Conservation (phyloP, 2,797 vertebrate species). For the Brachyrhaphis roseni region DNA sequence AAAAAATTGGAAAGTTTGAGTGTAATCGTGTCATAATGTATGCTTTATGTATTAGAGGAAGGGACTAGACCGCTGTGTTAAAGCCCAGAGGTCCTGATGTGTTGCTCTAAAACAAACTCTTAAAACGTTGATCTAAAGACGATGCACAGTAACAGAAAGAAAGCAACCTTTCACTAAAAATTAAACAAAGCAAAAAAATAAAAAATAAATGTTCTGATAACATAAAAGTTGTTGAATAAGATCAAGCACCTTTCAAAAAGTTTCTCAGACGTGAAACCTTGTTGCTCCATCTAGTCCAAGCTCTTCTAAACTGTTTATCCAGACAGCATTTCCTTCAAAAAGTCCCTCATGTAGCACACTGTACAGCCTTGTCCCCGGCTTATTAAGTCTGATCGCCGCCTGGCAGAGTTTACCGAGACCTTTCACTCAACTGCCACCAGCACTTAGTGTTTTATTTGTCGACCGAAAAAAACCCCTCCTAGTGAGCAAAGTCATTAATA, state of each 20-base stretch:
- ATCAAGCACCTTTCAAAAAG: slow-evolving; percentile 21
- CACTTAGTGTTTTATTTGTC: slow-evolving; percentile 65
- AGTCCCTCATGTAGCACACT: slow-evolving; percentile 46
- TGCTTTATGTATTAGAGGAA: background rate
- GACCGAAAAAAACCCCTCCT: slow-evolving; percentile 48
- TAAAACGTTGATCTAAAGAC: background rate
- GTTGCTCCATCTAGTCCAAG: slow-evolving; percentile 19
- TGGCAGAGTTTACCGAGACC: slow-evolving; percentile 59
- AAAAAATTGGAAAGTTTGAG: background rate
- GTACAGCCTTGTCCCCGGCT: slow-evolving; percentile 52
- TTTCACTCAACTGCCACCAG: slow-evolving; percentile 66
- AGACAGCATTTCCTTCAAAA: slow-evolving; percentile 49
- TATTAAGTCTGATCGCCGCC: slow-evolving; percentile 60
- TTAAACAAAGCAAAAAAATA: background rate
- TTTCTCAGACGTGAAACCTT: slow-evolving; percentile 32
- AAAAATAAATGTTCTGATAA: background rate
- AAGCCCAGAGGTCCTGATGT: background rate
- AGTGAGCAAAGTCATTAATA: slow-evolving; percentile 67
- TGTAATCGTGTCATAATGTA: no score
- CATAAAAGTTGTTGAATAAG: background rate
- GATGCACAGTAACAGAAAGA: background rate
- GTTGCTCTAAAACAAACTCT: background rate
- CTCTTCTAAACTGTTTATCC: slow-evolving; percentile 42
- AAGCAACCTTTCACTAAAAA: background rate
- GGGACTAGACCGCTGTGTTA: background rate